Conservation (phyloP, 1,140 invertebrate species). For the Penaeus chinensis region DNA sequence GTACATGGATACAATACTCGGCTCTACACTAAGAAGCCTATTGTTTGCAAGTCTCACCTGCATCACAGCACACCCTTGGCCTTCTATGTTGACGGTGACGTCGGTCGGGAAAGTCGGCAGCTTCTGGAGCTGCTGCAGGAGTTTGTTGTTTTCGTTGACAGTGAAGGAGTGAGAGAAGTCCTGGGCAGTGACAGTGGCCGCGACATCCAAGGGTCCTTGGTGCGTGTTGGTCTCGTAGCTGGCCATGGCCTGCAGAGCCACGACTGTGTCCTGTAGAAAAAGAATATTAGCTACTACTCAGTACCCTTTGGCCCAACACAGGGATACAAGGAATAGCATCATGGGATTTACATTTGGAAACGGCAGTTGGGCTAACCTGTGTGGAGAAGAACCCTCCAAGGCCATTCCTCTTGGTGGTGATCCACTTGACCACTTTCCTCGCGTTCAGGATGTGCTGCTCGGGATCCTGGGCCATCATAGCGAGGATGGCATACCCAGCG, state of each 20-base stretch:
- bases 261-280: conserved; percentile 78
- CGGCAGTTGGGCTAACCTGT: conserved; percentile 71
- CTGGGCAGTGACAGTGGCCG: conserved; percentile 10
- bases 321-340: neutral
- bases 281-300: conserved; percentile 76
- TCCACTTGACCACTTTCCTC: conserved; percentile 75
- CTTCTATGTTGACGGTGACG: conserved; percentile 20
- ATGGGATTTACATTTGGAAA: neutral
- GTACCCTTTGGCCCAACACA: conserved; percentile 71
- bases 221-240: conserved; percentile 9
- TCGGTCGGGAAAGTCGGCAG: conserved; percentile 28
- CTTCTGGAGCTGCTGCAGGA: conserved; percentile 15
- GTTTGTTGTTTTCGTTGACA: conserved; percentile 24
- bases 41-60: conserved; percentile 7
- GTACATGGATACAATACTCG: too few relatives aligned
- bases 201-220: conserved; percentile 21
- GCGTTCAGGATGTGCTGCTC: neutral
- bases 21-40: too few relatives aligned
- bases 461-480: conserved; percentile 11
- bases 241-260: conserved; percentile 76
- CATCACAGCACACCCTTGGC: conserved; percentile 40
- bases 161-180: conserved; percentile 10
- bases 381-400: conserved; percentile 83
- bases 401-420: conserved; percentile 73
- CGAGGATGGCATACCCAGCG: conserved; percentile 38